Evolutionary conservation across 2,113 vertebrate species (phyloP).

Genomic region (Dromas ardeola): DNA sequence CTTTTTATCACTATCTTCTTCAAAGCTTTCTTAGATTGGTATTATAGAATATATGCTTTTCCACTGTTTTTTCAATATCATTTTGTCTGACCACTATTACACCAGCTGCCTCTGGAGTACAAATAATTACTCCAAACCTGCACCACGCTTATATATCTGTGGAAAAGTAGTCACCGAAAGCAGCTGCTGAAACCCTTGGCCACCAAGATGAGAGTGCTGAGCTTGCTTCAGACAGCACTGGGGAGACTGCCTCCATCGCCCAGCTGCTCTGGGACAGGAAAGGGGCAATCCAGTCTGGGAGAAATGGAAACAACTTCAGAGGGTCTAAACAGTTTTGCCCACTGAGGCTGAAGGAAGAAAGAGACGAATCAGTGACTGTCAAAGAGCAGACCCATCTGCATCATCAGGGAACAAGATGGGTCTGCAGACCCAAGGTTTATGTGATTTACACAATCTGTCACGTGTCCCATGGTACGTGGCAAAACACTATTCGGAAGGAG

Average conservation of each 20-base stretch:
- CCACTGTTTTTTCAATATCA: fast-evolving
- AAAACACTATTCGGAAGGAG: background rate
- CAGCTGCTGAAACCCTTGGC: background rate
- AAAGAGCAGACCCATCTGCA: background rate
- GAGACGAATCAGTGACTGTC: background rate
- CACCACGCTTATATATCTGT: background rate
- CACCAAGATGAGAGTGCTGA: fast-evolving
- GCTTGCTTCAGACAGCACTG: background rate
- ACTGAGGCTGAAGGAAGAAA: background rate
- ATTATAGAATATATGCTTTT: background rate
- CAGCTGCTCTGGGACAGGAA: background rate
- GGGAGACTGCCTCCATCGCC: background rate
- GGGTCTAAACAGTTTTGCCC: background rate
- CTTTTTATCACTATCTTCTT: background rate
- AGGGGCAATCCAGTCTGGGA: background rate
- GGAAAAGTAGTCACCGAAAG: background rate
- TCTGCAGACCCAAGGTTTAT: background rate
- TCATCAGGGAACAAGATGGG: background rate
- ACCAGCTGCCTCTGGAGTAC: background rate
- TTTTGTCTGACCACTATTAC: background rate
- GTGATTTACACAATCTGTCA: background rate
- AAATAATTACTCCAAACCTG: background rate
- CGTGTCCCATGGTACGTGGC: fast-evolving
- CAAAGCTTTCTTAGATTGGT: background rate
- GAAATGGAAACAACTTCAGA: background rate